Base-by-base conservation (phyloP, 1,140 invertebrate species). In the Conus betulinus region DNA sequence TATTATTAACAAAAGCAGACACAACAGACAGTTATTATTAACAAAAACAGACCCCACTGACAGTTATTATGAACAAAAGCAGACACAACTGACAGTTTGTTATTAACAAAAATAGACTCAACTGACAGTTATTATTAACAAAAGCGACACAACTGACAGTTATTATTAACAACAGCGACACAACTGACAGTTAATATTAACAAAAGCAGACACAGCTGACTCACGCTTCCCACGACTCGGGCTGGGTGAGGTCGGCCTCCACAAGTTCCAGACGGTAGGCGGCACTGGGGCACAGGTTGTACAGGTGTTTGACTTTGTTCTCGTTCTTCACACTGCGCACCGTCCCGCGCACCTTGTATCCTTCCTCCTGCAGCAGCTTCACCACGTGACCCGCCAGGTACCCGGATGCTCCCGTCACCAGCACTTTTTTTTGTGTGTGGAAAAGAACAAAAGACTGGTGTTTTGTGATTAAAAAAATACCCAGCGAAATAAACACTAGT, bases 361-460 rank as follows among this genome's bases (percentile, higher is more conserved):
- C 96, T 27, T 93, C 91, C 87, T 96, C 94, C 79, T 96, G 94
- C 25, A 97, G 92, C 87, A 95, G 94, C 91, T 96, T 94, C 17
- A 96, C 94, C 67, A 96, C 95, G 90, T 96, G 96, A n/a, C 95
- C 92, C 51, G 95, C 96, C 81, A 97, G 94, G 93, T 94, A 97
- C 15, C 96, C 96, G 13, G 96, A 95, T 13, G 96, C 96, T 85
- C 96, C 96, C 15, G 96, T 96, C n/a, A 97, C 96, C 53, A 97
- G 92, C 57, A 97, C 96, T n/a, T 52, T 67, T 15, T 63, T 57
- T 6, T 13, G 51, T 27, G n/a, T 8, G 39, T 51, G 20, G 78
- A 51, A 81, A 81, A 39, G 71, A n/a, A 74, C 7, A 4, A 74
- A 74, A 60, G 1, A 60, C 1, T 39, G 39, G 39, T 39, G 39